These are phyloP conservation scores for Aphelenchoides bicaudatus DNA, from an alignment of 2,888 invertebrate genomes.

Conservation along the genomic window DNA sequence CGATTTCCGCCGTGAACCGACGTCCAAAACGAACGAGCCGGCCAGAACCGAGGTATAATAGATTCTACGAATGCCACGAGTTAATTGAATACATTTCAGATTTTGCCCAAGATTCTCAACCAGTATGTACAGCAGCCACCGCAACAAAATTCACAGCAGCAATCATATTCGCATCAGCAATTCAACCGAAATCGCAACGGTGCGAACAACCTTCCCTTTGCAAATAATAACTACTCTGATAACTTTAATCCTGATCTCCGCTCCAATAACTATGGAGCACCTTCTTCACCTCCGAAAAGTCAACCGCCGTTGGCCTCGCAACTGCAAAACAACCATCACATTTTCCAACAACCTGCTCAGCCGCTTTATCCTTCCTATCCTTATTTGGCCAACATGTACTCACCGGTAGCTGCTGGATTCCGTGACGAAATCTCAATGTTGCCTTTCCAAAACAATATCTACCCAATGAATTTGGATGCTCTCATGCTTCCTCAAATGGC, in stretches of 20 bases:
- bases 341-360: background rate
- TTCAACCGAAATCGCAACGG: constrained; percentile 11
- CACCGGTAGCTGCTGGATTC: background rate
- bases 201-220: background rate
- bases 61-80: too few relatives aligned
- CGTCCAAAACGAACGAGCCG: background rate
- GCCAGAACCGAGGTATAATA: background rate
- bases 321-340: background rate
- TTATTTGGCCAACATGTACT: too few relatives aligned
- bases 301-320: constrained; percentile 4
- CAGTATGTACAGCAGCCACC: constrained; percentile 2
- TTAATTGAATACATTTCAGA: background rate
- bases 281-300: constrained; percentile 12
- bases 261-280: constrained; percentile 9
- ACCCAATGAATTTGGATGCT: constrained; percentile 16
- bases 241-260: background rate
- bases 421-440: constrained; percentile 9
- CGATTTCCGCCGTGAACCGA: background rate
- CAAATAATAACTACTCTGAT: background rate
- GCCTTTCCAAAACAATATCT: constrained; percentile 6
- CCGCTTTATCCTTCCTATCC: too few relatives aligned
- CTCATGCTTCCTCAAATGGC: constrained; percentile 10
- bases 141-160: constrained; percentile 1
- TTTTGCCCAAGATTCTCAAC: background rate
- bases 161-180: constrained; percentile 2